phyloP scores from a whole-genome alignment of 2,888 invertebrate species.

The Cryptocheilus praepositus region DNA sequence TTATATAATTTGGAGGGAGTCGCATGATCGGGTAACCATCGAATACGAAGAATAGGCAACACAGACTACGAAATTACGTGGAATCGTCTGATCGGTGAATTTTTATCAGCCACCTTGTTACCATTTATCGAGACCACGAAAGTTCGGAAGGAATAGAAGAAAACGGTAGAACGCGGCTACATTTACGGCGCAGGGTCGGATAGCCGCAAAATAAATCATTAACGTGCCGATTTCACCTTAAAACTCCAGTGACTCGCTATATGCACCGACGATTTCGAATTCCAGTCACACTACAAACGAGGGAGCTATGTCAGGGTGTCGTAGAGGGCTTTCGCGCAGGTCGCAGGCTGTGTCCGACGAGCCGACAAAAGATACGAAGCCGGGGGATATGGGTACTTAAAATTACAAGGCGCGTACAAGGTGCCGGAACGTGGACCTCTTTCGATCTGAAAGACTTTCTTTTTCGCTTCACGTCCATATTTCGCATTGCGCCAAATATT shows the following conservation, averaged over 20 bases:
- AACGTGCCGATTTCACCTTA: slow-evolving; percentile 54
- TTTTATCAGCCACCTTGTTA: slow-evolving; percentile 29
- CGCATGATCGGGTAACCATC: slow-evolving; percentile 16
- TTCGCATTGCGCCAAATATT: too few relatives aligned
- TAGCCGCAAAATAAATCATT: slow-evolving; percentile 59
- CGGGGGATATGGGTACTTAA: slow-evolving; percentile 43
- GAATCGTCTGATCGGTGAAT: too few relatives aligned
- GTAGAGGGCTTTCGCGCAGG: slow-evolving; percentile 45
- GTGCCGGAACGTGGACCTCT: slow-evolving; percentile 32
- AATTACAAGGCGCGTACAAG: slow-evolving; percentile 53
- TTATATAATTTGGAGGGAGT: too few relatives aligned
- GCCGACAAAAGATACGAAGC: slow-evolving; percentile 19
- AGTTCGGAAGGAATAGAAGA: slow-evolving; percentile 49
- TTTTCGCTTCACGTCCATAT: background rate
- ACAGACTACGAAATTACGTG: too few relatives aligned
- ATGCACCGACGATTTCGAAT: slow-evolving; percentile 42
- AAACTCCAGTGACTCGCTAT: slow-evolving; percentile 25
- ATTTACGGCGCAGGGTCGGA: slow-evolving; percentile 51
- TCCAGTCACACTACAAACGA: slow-evolving; percentile 45
- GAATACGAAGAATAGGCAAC: background rate
- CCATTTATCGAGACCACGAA: slow-evolving; percentile 35
- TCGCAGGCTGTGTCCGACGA: slow-evolving; percentile 25
- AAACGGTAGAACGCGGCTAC: slow-evolving; percentile 53
- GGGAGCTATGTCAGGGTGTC: slow-evolving; percentile 46
- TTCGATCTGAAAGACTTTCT: slow-evolving; percentile 33